Conservation (phyloP, 2,113 vertebrate genomes). For the Phaethon lepturus region DNA sequence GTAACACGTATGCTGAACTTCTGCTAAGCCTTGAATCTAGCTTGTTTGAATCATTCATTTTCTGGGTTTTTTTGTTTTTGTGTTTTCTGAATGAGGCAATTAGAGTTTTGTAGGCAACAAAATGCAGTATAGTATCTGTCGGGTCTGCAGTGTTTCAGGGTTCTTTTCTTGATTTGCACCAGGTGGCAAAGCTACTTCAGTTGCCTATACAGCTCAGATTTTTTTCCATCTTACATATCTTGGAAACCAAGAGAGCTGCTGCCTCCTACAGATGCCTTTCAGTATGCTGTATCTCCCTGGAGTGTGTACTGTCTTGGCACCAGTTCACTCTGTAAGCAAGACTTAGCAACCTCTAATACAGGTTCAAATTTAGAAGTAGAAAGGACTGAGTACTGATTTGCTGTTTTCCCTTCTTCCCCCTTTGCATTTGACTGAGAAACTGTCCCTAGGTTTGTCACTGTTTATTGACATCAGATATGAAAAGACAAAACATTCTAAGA, state of each 20-base stretch:
- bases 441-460: not conserved
- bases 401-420: not conserved
- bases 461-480: not conserved
- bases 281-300: slow-evolving; percentile 61
- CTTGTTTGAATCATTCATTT: not conserved
- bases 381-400: not conserved
- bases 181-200: slow-evolving; percentile 65
- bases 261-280: slow-evolving; percentile 60
- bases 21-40: not conserved
- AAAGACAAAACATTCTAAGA: not conserved
- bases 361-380: slow-evolving; percentile 45
- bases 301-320: slow-evolving; percentile 65
- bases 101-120: slow-evolving; percentile 18
- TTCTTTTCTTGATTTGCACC: slow-evolving; percentile 69
- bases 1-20: not conserved
- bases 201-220: slow-evolving; percentile 65
- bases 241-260: slow-evolving; percentile 62
- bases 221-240: slow-evolving; percentile 61
- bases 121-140: slow-evolving; percentile 27
- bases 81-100: not conserved
- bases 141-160: slow-evolving; percentile 56
- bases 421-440: not conserved
- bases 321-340: slow-evolving; percentile 65
- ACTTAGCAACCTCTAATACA: slow-evolving; percentile 53
- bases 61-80: not conserved